Evolutionary conservation across 2,113 vertebrate species (phyloP).

Genomic region (Microtus richardsoni): DNA sequence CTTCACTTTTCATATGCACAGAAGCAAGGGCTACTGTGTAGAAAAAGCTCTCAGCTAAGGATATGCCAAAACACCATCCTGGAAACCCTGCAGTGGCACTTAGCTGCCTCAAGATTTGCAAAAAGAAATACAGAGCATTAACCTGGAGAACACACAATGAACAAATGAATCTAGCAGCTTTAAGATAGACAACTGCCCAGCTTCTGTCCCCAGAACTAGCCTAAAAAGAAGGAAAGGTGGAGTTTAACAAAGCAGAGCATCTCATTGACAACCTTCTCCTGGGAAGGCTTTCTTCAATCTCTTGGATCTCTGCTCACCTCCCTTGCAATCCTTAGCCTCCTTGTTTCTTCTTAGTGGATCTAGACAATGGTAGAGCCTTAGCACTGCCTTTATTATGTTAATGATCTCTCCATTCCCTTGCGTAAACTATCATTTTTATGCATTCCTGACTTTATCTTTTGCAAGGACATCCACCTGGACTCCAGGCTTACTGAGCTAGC

Average conservation of each 20-base stretch:
- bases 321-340: neutral
- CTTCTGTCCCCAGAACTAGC: neutral
- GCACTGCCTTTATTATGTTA: neutral
- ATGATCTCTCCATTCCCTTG: neutral
- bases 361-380: neutral
- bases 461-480: neutral
- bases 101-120: neutral
- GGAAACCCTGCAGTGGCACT: neutral
- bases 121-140: neutral
- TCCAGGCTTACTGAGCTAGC: neutral
- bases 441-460: neutral
- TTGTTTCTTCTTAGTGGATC: neutral
- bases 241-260: neutral
- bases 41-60: neutral
- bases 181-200: rapidly evolving
- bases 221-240: neutral
- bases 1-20: neutral
- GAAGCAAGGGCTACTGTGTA: neutral
- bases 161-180: neutral
- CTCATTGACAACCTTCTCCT: neutral
- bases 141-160: neutral
- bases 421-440: neutral
- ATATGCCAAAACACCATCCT: neutral
- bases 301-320: neutral
- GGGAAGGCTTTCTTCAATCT: too few relatives aligned